phyloP scores from a whole-genome alignment of 2,797 vertebrate species.

The Sebastes iracundus region DNA sequence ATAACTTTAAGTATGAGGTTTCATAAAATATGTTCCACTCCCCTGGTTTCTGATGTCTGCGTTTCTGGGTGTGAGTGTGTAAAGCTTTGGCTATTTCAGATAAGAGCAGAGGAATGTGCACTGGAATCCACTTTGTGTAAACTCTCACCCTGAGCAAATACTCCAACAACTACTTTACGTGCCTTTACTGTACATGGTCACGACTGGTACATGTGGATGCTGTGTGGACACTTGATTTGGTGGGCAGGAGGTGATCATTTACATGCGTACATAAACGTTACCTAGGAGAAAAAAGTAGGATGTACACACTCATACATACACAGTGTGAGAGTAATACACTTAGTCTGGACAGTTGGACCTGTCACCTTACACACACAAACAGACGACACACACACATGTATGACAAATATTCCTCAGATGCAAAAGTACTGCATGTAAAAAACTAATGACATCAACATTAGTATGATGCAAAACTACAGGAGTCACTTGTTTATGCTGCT shows the following conservation, averaged over 20 bases:
- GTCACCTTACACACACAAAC: not conserved
- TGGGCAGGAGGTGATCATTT: not conserved
- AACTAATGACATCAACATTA: not conserved
- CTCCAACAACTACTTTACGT: not conserved
- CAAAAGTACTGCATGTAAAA: not conserved
- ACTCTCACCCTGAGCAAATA: constrained; percentile 21
- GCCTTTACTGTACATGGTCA: not conserved
- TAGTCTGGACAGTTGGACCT: constrained; percentile 17
- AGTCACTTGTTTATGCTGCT: not conserved
- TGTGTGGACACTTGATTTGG: not conserved
- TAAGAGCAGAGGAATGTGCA: constrained; percentile 8
- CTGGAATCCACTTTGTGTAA: constrained; percentile 4
- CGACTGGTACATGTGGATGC: not conserved
- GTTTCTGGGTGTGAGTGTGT: not conserved
- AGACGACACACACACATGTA: not conserved
- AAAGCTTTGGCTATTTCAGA: not conserved
- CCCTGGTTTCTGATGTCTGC: not conserved
- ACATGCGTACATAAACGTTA: not conserved
- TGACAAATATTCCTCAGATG: not conserved
- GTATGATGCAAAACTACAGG: not conserved
- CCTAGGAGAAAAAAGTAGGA: not conserved
- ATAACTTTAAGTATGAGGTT: not conserved
- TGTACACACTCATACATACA: not conserved
- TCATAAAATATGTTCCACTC: not conserved
- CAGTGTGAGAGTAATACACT: constrained; percentile 25